These are phyloP conservation scores for Gallinago solitaria DNA, from an alignment of 2,797 vertebrate genomes.

Conservation along the genomic window DNA sequence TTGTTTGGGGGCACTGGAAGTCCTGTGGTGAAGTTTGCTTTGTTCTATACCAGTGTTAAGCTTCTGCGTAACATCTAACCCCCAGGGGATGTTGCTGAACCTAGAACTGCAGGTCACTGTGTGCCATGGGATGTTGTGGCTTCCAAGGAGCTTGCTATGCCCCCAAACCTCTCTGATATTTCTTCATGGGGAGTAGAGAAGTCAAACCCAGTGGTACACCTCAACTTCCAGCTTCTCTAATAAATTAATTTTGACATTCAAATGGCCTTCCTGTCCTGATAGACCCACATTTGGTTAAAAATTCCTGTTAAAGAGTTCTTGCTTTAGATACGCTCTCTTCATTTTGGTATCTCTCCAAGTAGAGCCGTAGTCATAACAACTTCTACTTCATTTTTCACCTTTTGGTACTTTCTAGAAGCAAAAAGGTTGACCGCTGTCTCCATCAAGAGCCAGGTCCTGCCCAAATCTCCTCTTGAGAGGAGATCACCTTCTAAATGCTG, in stretches of 20 bases:
- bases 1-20: not conserved
- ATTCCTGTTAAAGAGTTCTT: not conserved
- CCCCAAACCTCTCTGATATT: not conserved
- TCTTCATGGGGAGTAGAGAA: not conserved
- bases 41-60: not conserved
- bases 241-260: not conserved
- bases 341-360: not conserved
- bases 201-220: not conserved
- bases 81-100: not conserved
- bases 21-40: not conserved
- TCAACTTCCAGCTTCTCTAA: not conserved
- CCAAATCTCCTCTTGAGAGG: not conserved
- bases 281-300: not conserved
- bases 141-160: not conserved
- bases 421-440: not conserved
- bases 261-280: not conserved
- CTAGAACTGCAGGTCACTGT: not conserved
- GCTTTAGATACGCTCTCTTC: not conserved
- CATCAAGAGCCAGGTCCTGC: not conserved
- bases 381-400: not conserved
- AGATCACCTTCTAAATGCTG: not conserved
- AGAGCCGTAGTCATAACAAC: not conserved
- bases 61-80: not conserved
- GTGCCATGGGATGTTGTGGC: not conserved
- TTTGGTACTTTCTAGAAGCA: not conserved